phyloP scores from a whole-genome alignment of 2,888 invertebrate species.

The Phoenoteleia sp. region DNA sequence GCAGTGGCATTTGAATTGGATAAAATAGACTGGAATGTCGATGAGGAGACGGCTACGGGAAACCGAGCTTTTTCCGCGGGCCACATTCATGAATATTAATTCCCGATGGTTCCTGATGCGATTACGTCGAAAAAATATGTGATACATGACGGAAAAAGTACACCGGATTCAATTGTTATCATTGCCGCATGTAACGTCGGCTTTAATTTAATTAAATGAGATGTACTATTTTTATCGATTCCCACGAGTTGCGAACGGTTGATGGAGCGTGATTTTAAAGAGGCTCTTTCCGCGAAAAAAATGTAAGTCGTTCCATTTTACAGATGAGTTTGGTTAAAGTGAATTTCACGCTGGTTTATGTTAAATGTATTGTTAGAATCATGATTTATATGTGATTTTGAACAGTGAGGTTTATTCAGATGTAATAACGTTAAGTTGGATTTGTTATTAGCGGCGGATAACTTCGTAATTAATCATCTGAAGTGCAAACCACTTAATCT shows the following conservation, averaged over 20 bases:
- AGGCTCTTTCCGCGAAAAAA: background rate
- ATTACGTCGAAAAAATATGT: slow-evolving; percentile 31
- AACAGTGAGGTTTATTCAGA: too few relatives aligned
- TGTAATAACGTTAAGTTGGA: too few relatives aligned
- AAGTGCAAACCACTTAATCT: too few relatives aligned
- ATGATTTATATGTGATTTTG: background rate
- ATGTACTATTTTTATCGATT: background rate
- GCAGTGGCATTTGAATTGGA: slow-evolving; percentile 44
- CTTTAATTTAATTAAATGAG: background rate
- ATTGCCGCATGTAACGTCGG: background rate
- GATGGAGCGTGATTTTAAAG: background rate
- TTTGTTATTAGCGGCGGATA: too few relatives aligned
- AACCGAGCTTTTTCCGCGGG: slow-evolving; percentile 54
- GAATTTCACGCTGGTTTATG: background rate
- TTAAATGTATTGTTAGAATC: background rate
- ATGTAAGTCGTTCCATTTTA: background rate
- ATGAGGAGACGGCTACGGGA: slow-evolving; percentile 40
- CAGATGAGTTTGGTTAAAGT: background rate
- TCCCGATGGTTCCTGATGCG: slow-evolving; percentile 13
- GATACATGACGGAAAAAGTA: slow-evolving; percentile 19
- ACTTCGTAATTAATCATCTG: too few relatives aligned
- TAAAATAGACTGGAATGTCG: slow-evolving; percentile 61
- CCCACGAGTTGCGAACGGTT: background rate
- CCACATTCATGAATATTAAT: slow-evolving; percentile 62
- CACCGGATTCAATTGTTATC: background rate